phyloP scores from a whole-genome alignment of 1,140 invertebrate genomes.

The Chironomus tepperi region DNA sequence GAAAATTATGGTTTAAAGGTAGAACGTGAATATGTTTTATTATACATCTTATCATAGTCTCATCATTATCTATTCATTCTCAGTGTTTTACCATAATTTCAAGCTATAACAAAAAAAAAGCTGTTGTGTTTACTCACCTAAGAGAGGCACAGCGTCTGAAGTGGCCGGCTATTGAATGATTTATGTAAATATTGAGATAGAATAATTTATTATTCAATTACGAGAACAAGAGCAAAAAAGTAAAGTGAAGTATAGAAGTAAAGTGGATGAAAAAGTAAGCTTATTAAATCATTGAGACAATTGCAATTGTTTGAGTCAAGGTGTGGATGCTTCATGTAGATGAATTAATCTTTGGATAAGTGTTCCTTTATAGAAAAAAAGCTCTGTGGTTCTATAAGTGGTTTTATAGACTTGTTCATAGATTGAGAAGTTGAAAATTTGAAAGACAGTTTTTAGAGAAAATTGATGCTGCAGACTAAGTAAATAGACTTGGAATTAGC shows the following conservation, averaged over 20 bases:
- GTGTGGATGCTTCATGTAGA: too few species aligned
- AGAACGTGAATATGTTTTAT: not conserved
- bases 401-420: too few species aligned
- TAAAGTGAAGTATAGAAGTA: not conserved
- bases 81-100: not conserved
- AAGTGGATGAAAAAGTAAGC: not conserved
- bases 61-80: not conserved
- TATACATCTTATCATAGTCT: not conserved
- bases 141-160: constrained; percentile 61
- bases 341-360: too few species aligned
- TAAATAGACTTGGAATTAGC: too few species aligned
- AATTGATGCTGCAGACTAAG: too few species aligned
- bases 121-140: constrained; percentile 36
- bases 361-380: too few species aligned
- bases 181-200: constrained; percentile 44
- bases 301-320: too few species aligned
- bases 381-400: too few species aligned
- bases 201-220: not conserved
- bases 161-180: constrained; percentile 61
- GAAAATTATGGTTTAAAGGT: not conserved
- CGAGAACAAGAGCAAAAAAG: not conserved
- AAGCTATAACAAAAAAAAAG: not conserved
- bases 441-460: too few species aligned
- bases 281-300: constrained; percentile 33
- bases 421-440: too few species aligned